These are phyloP conservation scores for Pseudorhombus dupliciocellatus DNA, from an alignment of 2,113 vertebrate genomes.

Conservation along the genomic window DNA sequence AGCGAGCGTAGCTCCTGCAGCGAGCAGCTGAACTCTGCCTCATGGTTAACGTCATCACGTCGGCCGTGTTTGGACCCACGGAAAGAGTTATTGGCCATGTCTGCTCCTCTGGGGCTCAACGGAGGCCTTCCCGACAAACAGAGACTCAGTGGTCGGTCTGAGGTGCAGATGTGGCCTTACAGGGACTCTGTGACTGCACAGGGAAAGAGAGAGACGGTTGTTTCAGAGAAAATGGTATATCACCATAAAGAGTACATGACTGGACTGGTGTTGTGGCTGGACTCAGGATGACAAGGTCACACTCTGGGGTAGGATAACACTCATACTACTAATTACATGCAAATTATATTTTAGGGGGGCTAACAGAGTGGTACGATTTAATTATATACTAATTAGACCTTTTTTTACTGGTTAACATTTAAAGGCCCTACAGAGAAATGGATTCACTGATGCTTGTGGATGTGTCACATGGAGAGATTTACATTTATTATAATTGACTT, in stretches of 20 bases:
- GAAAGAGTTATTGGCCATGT: constrained; percentile 94
- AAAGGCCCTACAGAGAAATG: too few relatives aligned
- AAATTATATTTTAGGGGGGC: not conserved
- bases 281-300: not conserved
- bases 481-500: too few relatives aligned
- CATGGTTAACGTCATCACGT: constrained; percentile 86
- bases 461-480: too few relatives aligned
- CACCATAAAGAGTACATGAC: not conserved
- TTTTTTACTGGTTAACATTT: too few relatives aligned
- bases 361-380: too few relatives aligned
- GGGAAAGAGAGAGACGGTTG: not conserved
- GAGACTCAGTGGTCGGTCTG: constrained; percentile 55
- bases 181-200: constrained; percentile 52
- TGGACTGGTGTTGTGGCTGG: not conserved
- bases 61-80: constrained; percentile 87
- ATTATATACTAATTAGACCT: too few relatives aligned
- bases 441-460: too few relatives aligned
- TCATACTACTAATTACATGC: not conserved
- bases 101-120: constrained; percentile 73
- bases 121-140: constrained; percentile 72
- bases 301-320: not conserved
- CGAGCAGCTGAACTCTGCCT: constrained; percentile 89
- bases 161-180: constrained; percentile 39
- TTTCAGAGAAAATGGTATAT: not conserved
- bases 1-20: constrained; percentile 89